Evolutionary conservation across 2,888 invertebrate genomes (phyloP), one percentile per base, ranked within the genome.

Genomic region (Agriotes lineatus): DNA sequence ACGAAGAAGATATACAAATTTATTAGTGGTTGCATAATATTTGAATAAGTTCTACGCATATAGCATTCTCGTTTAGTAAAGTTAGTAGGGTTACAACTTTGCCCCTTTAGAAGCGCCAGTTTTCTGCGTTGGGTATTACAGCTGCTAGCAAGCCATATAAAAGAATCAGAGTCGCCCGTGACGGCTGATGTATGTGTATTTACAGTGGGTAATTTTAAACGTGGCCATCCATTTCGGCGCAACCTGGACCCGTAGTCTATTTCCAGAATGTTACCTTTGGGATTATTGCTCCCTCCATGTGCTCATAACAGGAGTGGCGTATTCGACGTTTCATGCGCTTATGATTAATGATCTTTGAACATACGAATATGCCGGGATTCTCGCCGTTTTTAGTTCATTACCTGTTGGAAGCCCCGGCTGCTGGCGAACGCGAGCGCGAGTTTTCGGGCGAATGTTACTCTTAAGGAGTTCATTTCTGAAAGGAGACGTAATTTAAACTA

Each of bases 311-410:
- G 50, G 33, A 58, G 57, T 48, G 37, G 48, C 58, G 50, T 39
- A 45, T 61, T 67, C 62, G 62, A 62, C 58, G 57, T 67, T 67
- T 58, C 67, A 57, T 62, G 56, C 39, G 52, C 22, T 61, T 39
- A 37, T 66, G 66, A 66, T 66, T 59, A 60, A 66, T 66, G 66
- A 54, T 54, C 39, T 60, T 20, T 18, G 39, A 58, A 48, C 58
- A 18, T 30, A 50, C 45, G 65, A n/a, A 44, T 64, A 39, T 19
- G 30, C 18, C 22, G 16, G 52, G 52, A 33, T 18, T 30, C 52
- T 22, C 48, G 16, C 33, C 52, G 52, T 18, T 52, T 52, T 52
- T 33, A 33, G 18, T 19, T 52, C 52, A 52, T 52, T 52, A 30
- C 52, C 33, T 45, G 18, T 52, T 52, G 22, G 33, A 52, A 52